Evolutionary conservation across 2,113 vertebrate genomes (phyloP).

Genomic region (Alces alces): DNA sequence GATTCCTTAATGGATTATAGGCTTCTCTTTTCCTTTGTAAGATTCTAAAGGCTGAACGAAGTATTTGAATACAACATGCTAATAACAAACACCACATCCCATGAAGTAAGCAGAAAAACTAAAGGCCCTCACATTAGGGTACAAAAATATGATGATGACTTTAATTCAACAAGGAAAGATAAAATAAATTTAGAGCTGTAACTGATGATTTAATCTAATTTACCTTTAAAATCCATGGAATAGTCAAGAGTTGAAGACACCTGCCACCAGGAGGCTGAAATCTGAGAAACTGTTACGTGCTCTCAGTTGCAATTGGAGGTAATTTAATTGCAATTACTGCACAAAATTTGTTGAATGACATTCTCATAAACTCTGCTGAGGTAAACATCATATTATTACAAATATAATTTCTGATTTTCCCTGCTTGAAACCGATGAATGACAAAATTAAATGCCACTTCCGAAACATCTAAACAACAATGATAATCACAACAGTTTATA

Average conservation of each 20-base stretch:
- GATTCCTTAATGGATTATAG: conserved; percentile 47
- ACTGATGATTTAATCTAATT: conserved; percentile 46
- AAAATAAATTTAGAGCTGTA: conserved; percentile 50
- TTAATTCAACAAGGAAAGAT: conserved; percentile 48
- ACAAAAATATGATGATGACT: not conserved
- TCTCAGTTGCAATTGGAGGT: conserved; percentile 16
- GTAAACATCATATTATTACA: conserved; percentile 46
- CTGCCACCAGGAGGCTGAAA: conserved; percentile 39
- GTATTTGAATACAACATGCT: conserved; percentile 56
- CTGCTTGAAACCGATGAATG: conserved; percentile 45
- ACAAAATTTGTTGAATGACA: conserved; percentile 11
- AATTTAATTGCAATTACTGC: conserved; percentile 42
- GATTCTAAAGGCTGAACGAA: conserved; percentile 47
- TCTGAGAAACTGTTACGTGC: not conserved
- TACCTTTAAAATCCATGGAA: conserved; percentile 50
- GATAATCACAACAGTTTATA: conserved; percentile 7
- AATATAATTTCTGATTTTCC: not conserved
- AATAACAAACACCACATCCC: conserved; percentile 62
- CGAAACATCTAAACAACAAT: conserved; percentile 19
- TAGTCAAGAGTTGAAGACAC: conserved; percentile 37
- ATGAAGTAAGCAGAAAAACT: conserved; percentile 66
- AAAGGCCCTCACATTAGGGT: conserved; percentile 23
- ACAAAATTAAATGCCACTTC: conserved; percentile 54
- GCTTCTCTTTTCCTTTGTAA: conserved; percentile 40
- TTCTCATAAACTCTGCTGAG: conserved; percentile 39